These are phyloP conservation scores for Corythucha ciliata DNA, from an alignment of 2,888 invertebrate species.

Conservation along the genomic window DNA sequence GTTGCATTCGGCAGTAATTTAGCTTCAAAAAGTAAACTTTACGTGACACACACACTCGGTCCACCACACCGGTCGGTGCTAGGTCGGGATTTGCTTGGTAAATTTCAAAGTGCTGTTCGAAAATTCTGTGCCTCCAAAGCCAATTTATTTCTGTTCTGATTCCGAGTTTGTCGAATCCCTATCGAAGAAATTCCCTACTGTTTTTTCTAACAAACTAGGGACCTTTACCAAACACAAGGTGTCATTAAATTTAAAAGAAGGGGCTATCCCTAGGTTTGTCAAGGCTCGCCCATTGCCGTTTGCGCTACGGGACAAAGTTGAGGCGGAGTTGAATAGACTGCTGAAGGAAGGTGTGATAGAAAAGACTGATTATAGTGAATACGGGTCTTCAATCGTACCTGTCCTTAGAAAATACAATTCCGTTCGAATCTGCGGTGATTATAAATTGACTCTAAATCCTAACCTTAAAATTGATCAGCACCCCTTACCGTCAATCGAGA, in stretches of 20 bases:
- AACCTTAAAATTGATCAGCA: not conserved
- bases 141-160: no score
- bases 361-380: constrained; percentile 32
- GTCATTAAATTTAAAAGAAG: constrained; percentile 22
- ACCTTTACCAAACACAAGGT: constrained; percentile 15
- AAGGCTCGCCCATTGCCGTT: constrained; percentile 35
- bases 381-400: constrained; percentile 39
- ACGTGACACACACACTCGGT: no score
- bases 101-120: no score
- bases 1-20: no score
- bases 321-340: constrained; percentile 30
- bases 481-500: not conserved
- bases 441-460: no score
- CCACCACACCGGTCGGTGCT: no score
- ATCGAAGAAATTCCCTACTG: constrained; percentile 18
- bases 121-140: no score
- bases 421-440: constrained; percentile 38
- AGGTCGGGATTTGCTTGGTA: no score
- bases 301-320: constrained; percentile 32
- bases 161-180: no score
- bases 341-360: not conserved
- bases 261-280: constrained; percentile 32
- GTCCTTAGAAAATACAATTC: constrained; percentile 38
- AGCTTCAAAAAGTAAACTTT: no score
- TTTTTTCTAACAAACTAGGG: constrained; percentile 23